Base-by-base conservation (phyloP, 2,113 vertebrate species). In the Strix aluco region DNA sequence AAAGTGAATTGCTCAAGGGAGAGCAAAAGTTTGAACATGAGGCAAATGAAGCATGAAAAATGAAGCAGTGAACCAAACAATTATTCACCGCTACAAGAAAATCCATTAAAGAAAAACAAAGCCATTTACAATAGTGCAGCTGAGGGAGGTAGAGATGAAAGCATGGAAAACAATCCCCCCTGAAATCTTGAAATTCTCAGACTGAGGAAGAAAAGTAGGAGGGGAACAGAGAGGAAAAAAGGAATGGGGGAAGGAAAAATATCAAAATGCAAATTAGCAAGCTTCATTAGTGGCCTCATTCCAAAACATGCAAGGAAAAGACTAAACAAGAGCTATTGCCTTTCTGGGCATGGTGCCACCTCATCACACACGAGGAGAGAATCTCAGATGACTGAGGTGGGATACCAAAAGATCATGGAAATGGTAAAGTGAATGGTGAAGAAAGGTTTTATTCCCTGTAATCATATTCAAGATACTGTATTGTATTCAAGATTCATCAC, bases 71-170 rank as follows among this genome's bases (percentile, higher is more conserved):
- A 97, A 97, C 95, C 97, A 96, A 96, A 94, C 86, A 97, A 97
- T 97, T 96, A 97, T 97, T 97, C 94, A 82, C 89, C 51, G 82
- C 89, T 95, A 97, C 96, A 97, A 95, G 92, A 95, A 97, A 97
- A 96, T 92, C 95, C 97, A 97, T 97, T 97, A 97, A 95, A 95
- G 92, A 92, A 96, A 96, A 96, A 97, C 96, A 97, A 97, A 95
- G 81, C 46, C 95, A 94, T 89, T 83, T 85, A 92, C 94, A 97
- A 95, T 92, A 80, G 86, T 0, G 0, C 81, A 92, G 96, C 88
- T 90, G 89, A 96, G 95, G 97, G 95, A 97, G 91, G 89, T 65
- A 88, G 92, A 96, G 84, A 96, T 95, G 91, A 97, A 97, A 92
- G 92, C 81, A 32, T 3, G 10, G 87, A 92, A 96, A 91, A 92